Evolutionary conservation across 2,888 invertebrate genomes (phyloP).

Genomic region (Macrophya alboannulata): DNA sequence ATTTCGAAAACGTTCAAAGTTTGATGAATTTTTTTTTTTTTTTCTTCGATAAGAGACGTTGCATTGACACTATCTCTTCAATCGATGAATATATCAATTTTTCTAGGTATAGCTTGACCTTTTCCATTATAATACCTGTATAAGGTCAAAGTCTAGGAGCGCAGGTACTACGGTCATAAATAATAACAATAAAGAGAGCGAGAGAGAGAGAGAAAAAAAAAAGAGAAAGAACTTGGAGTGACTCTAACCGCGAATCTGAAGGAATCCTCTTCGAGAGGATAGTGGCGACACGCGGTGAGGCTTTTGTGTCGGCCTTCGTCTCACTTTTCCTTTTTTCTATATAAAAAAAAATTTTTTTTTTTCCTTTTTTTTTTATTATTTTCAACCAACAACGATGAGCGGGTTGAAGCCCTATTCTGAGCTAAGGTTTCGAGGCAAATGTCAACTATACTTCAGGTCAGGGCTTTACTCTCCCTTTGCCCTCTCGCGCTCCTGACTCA

Average conservation of each 20-base stretch:
- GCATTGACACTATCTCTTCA: neutral
- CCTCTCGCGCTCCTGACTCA: slow-evolving; percentile 4
- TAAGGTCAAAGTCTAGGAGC: neutral
- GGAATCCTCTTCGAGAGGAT: neutral
- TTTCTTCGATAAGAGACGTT: neutral
- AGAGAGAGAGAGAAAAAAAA: neutral
- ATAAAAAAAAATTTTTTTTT: neutral
- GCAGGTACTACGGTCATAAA: neutral
- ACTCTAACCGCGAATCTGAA: slow-evolving; percentile 8
- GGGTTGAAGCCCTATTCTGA: slow-evolving; percentile 72
- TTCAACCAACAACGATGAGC: slow-evolving; percentile 5
- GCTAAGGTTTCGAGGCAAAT: slow-evolving; percentile 75
- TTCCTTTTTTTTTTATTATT: neutral
- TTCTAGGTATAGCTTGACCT: neutral
- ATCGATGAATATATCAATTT: neutral
- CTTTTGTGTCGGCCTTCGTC: slow-evolving; percentile 38
- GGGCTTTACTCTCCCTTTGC: slow-evolving; percentile 57
- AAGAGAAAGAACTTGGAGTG: neutral
- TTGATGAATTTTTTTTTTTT: neutral
- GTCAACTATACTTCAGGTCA: slow-evolving; percentile 72
- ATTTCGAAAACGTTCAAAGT: no score
- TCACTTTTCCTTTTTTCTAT: neutral
- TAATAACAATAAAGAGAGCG: neutral
- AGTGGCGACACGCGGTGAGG: slow-evolving; percentile 9
- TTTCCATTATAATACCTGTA: neutral